phyloP scores from a whole-genome alignment of 2,113 vertebrate genomes.

The Heterotis niloticus region DNA sequence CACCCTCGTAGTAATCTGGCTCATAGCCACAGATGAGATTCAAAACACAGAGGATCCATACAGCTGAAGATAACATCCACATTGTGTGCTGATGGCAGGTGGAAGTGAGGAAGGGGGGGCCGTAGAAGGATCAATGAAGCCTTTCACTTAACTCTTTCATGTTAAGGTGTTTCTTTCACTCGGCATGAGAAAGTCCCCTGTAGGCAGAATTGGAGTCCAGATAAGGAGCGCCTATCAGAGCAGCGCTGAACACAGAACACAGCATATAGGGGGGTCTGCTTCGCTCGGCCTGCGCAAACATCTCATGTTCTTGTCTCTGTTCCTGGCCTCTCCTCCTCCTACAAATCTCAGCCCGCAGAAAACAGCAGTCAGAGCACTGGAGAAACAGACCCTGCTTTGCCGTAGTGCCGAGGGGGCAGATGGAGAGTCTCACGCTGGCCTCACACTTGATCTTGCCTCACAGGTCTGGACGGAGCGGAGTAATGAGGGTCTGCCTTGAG shows the following conservation, averaged over 20 bases:
- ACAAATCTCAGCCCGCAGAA: background rate
- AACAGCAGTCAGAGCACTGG: background rate
- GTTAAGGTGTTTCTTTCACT: slow-evolving; percentile 20
- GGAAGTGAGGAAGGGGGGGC: background rate
- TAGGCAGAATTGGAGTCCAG: slow-evolving; percentile 4
- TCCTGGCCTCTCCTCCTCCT: background rate
- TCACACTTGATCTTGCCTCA: background rate
- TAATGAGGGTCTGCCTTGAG: background rate
- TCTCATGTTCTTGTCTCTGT: background rate
- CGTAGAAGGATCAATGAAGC: slow-evolving; percentile 14
- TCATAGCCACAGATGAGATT: slow-evolving; percentile 5
- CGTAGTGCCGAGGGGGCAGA: background rate
- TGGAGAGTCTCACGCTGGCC: background rate
- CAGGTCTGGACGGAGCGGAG: background rate
- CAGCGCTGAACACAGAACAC: background rate
- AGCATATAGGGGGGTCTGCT: slow-evolving; percentile 3
- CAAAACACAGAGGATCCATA: slow-evolving; percentile 21
- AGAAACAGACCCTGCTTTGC: background rate
- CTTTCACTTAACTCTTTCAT: slow-evolving; percentile 13
- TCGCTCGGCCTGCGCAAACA: background rate
- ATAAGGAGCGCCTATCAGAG: slow-evolving; percentile 13
- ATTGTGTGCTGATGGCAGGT: slow-evolving; percentile 24
- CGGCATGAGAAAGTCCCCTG: slow-evolving; percentile 7
- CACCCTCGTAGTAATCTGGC: slow-evolving; percentile 12
- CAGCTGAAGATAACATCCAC: slow-evolving; percentile 24